phyloP scores from a whole-genome alignment of 2,797 vertebrate species.

The Champsocephalus esox region DNA sequence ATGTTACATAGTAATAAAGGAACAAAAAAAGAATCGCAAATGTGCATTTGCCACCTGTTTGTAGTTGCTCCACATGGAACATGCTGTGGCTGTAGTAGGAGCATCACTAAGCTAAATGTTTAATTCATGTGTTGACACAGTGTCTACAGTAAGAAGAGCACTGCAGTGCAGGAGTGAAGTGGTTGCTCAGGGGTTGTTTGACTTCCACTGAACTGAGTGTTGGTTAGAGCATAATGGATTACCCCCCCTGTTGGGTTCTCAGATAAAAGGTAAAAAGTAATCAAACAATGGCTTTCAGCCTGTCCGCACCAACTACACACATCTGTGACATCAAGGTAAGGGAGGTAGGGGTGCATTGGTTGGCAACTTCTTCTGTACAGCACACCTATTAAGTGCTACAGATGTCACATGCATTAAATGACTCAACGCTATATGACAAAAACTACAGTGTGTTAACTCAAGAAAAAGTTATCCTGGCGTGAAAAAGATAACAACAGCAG shows the following conservation, averaged over 20 bases:
- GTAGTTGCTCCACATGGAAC: not conserved
- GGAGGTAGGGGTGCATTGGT: not conserved
- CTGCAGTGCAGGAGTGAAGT: constrained; percentile 30
- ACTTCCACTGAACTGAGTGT: not conserved
- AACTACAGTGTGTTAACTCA: too few relatives aligned
- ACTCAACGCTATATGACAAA: too few relatives aligned
- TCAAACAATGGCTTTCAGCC: not conserved
- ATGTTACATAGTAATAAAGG: not conserved
- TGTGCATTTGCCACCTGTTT: not conserved
- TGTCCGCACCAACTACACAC: not conserved
- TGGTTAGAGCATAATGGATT: not conserved
- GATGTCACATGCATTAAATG: not conserved
- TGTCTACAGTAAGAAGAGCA: constrained; percentile 21
- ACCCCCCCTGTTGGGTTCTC: not conserved
- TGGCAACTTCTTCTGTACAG: not conserved
- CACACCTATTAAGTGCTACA: not conserved
- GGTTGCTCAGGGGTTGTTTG: constrained; percentile 1
- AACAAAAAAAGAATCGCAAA: not conserved
- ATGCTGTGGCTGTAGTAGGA: not conserved
- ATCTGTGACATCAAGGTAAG: too few relatives aligned
- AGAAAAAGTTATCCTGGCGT: too few relatives aligned
- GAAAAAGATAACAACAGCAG: too few relatives aligned
- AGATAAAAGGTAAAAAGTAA: constrained; percentile 6
- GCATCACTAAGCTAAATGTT: constrained; percentile 8
- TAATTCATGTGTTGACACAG: constrained; percentile 45